phyloP scores from a whole-genome alignment of 1,140 invertebrate species.

The Zaprionus camerounensis region DNA sequence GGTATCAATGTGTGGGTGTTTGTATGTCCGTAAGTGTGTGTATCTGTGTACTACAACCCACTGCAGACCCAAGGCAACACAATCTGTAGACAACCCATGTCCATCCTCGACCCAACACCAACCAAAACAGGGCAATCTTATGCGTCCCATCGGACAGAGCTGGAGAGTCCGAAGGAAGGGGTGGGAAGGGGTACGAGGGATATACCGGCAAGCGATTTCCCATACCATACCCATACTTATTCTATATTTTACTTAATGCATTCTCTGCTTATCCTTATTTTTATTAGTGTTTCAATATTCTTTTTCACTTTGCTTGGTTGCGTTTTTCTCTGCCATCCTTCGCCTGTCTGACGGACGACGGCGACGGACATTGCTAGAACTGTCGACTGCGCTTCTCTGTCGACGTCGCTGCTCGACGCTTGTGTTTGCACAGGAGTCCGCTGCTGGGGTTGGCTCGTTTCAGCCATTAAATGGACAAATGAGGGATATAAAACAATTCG shows the following conservation, averaged over 20 bases:
- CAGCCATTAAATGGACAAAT: constrained; percentile 84
- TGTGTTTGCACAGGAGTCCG: constrained; percentile 46
- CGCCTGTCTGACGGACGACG: constrained; percentile 11
- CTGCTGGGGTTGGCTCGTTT: constrained; percentile 71
- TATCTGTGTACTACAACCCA: constrained; percentile 1
- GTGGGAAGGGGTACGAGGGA: constrained; percentile 5
- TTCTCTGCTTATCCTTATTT: constrained; percentile 81
- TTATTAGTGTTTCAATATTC: constrained; percentile 83
- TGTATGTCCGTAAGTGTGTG: constrained; percentile 7
- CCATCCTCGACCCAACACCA: not conserved
- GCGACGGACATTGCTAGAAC: not conserved
- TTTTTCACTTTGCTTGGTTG: constrained; percentile 80
- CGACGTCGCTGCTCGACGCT: constrained; percentile 32
- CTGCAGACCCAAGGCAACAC: constrained; percentile 24
- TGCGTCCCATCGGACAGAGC: not conserved
- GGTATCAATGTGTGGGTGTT: constrained; percentile 5
- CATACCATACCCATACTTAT: constrained; percentile 52
- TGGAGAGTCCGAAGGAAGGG: not conserved
- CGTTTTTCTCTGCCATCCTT: constrained; percentile 68
- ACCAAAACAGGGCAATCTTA: not conserved
- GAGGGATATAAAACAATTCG: constrained; percentile 84
- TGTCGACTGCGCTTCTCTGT: not conserved
- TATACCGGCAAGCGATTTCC: constrained; percentile 12
- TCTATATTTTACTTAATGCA: constrained; percentile 82
- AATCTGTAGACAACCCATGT: constrained; percentile 23